phyloP scores from a whole-genome alignment of 2,113 vertebrate species.

The Peromyscus maniculatus region DNA sequence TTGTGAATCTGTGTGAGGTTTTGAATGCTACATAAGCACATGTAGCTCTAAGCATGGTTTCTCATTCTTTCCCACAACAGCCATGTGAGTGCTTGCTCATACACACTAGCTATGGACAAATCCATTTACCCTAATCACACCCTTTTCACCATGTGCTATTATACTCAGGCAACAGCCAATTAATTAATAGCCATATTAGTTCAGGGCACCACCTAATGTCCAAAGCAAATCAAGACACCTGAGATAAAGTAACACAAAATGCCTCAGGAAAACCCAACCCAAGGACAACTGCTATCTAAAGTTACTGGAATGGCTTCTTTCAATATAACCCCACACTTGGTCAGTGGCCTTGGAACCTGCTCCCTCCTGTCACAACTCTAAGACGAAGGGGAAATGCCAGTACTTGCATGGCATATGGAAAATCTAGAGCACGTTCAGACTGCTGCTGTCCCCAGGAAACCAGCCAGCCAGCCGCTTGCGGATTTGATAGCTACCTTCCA shows the following conservation, averaged over 20 bases:
- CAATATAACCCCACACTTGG: background rate
- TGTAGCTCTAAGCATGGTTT: background rate
- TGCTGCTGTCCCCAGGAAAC: background rate
- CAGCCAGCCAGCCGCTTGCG: background rate
- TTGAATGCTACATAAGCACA: background rate
- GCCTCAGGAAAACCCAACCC: constrained; percentile 15
- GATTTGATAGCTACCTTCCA: background rate
- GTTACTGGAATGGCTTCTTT: background rate
- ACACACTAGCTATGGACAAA: background rate
- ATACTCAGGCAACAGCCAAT: background rate
- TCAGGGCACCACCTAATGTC: background rate
- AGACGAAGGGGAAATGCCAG: background rate
- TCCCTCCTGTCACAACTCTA: background rate
- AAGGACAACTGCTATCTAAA: background rate
- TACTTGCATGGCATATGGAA: background rate
- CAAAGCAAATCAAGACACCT: constrained; percentile 39
- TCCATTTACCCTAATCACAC: background rate
- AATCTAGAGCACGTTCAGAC: background rate
- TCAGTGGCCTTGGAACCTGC: background rate
- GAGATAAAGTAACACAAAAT: background rate
- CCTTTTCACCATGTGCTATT: background rate
- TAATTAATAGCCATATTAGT: background rate
- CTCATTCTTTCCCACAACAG: background rate
- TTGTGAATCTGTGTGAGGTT: background rate
- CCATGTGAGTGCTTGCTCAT: background rate